Base-by-base conservation (phyloP, 2,113 vertebrate genomes). In the Podarcis raffonei region DNA sequence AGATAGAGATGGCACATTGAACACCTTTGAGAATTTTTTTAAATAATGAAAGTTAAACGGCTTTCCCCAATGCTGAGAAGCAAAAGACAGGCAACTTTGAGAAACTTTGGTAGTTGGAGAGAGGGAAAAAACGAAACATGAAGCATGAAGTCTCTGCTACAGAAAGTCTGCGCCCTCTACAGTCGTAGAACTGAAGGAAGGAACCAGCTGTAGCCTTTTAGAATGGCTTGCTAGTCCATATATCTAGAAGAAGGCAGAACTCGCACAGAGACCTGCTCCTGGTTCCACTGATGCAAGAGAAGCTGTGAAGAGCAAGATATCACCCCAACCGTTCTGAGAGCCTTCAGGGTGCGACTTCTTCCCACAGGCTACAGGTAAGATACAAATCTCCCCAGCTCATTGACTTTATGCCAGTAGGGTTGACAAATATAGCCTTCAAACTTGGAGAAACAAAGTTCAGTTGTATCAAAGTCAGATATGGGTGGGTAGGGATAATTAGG, bases 291-390 rank as follows among this genome's bases (percentile, higher is more conserved):
- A 27, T 30, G 3, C 27, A 68, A 69, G 87, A 84, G n/a, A 25
- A 89, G 62, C 32, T 2, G 18, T n/a, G 62, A 48, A 68, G 62
- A 68, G 3, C 83, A 35, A 62, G 13, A n/a, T 35, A n/a, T 16
- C 20, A 32, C 23, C 0, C 35, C 18, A 35, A 23, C 4, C 1
- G 6, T 42, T 32, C 69, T 65, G 69, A 1, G 53, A 75, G 30
- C 69, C 82, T 81, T 93, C 89, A 68, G 83, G 69, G 65, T 12
- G 20, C 4, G 65, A 39, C 59, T 90, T 69, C 92, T 93, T 92
- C 91, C 48, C 75, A 23, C 65, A 89, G 2, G n/a, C 27, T 92
- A 90, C 89, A 96, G 95, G 95, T 96, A 95, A 95, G 94, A 3
- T 11, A 74, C 48, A 25, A 22, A 71, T 27, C 25, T 66, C 16